Evolutionary conservation across 2,888 invertebrate species (phyloP).

Genomic region (Leptopilina drosophilae): DNA sequence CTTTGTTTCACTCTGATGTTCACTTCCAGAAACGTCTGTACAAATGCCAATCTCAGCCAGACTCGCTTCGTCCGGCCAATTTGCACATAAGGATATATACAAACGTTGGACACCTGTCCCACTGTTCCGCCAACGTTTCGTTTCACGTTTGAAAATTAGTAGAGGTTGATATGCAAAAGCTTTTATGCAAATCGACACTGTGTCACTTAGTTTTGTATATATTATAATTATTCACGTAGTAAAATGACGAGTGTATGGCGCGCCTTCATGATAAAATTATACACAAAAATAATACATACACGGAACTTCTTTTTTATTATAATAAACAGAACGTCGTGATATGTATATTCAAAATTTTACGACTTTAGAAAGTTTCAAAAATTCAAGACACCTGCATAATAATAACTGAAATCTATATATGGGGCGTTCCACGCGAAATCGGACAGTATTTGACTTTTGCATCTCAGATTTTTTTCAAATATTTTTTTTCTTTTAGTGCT

Average conservation of each 20-base stretch:
- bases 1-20: neutral
- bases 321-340: too few relatives aligned
- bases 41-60: constrained; percentile 25
- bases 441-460: too few relatives aligned
- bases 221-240: neutral
- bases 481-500: too few relatives aligned
- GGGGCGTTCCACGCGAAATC: too few relatives aligned
- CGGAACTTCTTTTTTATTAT: too few relatives aligned
- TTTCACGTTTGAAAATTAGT: neutral
- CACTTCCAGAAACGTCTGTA: constrained; percentile 33
- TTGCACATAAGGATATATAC: constrained; percentile 22
- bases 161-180: constrained; percentile 21
- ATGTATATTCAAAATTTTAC: too few relatives aligned
- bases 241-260: neutral
- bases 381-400: too few relatives aligned
- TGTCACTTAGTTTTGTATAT: neutral
- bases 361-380: too few relatives aligned
- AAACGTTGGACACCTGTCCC: constrained; percentile 27
- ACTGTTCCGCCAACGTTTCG: constrained; percentile 36
- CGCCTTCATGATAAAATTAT: constrained; percentile 1
- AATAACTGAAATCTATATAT: too few relatives aligned
- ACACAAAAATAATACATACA: neutral
- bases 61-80: constrained; percentile 32
- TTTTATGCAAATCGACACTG: constrained; percentile 27
- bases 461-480: too few relatives aligned